Percentiles rank a stretch among this genome's conserved stretches.
Conservation (phyloP, 2,888 invertebrate genomes). For the Trypoxylon attenuatum region DNA sequence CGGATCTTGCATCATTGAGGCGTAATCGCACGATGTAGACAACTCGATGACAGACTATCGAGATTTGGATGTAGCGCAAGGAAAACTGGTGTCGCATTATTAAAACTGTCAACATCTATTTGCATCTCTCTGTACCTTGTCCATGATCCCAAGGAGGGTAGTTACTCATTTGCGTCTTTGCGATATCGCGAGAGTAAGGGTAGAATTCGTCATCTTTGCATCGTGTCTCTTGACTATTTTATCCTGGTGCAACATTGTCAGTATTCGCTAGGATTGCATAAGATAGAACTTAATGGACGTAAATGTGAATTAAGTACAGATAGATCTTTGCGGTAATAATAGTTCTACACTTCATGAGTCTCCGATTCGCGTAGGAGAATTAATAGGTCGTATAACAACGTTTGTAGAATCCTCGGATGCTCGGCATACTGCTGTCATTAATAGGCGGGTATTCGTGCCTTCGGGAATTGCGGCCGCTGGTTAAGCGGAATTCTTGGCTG, state of each 20-base stretch:
- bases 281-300: too few relatives aligned
- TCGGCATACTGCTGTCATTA: neutral
- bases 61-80: conserved; percentile 1
- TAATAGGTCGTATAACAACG: too few relatives aligned
- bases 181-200: too few relatives aligned
- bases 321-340: too few relatives aligned
- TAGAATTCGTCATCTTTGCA: too few relatives aligned
- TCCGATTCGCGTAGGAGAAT: too few relatives aligned
- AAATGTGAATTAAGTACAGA: too few relatives aligned
- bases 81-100: neutral
- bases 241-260: too few relatives aligned
- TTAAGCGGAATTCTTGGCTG: neutral
- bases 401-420: too few relatives aligned
- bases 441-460: neutral
- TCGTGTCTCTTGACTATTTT: too few relatives aligned
- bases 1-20: neutral
- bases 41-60: neutral
- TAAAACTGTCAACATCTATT: neutral
- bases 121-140: neutral
- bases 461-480: neutral
- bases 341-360: too few relatives aligned
- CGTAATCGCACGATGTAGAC: neutral
- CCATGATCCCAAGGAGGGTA: neutral
- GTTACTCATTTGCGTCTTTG: neutral
- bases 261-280: too few relatives aligned